Evolutionary conservation across 2,888 invertebrate genomes (phyloP).

Genomic region (Seladonia tumulorum): DNA sequence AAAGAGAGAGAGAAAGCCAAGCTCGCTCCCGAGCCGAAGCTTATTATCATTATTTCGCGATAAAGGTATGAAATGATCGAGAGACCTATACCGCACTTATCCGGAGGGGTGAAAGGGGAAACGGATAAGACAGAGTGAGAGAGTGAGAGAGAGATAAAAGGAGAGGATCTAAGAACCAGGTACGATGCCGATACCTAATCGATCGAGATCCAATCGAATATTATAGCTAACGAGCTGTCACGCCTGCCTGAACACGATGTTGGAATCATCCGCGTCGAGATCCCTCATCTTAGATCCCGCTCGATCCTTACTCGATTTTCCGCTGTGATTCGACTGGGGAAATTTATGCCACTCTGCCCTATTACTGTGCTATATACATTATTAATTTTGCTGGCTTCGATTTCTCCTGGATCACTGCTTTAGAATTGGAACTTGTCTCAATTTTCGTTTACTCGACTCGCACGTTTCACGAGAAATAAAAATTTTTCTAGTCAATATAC

Average conservation of each 20-base stretch:
- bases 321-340: not conserved
- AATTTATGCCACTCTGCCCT: not conserved
- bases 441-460: not conserved
- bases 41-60: slow-evolving; percentile 79
- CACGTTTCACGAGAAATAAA: too few species aligned
- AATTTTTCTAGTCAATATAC: too few species aligned
- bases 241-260: slow-evolving; percentile 76
- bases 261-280: slow-evolving; percentile 61
- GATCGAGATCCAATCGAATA: slow-evolving; percentile 80
- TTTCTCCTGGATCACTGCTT: not conserved
- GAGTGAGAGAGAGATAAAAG: slow-evolving; percentile 1
- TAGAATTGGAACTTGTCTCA: not conserved
- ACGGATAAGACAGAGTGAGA: slow-evolving; percentile 17
- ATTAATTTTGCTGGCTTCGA: slow-evolving; percentile 9
- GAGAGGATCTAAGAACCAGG: slow-evolving; percentile 62
- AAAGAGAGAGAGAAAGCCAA: not conserved
- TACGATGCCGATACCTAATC: slow-evolving; percentile 74
- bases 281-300: slow-evolving; percentile 52
- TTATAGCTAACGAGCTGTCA: slow-evolving; percentile 79
- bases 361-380: not conserved
- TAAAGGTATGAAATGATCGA: slow-evolving; percentile 76
- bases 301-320: not conserved
- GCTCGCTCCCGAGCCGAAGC: slow-evolving; percentile 56
- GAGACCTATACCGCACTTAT: slow-evolving; percentile 70
- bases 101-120: slow-evolving; percentile 27